Evolutionary conservation across 2,888 invertebrate genomes (phyloP), one percentile per base, ranked within the genome.

Genomic region (Mamestra brassicae): DNA sequence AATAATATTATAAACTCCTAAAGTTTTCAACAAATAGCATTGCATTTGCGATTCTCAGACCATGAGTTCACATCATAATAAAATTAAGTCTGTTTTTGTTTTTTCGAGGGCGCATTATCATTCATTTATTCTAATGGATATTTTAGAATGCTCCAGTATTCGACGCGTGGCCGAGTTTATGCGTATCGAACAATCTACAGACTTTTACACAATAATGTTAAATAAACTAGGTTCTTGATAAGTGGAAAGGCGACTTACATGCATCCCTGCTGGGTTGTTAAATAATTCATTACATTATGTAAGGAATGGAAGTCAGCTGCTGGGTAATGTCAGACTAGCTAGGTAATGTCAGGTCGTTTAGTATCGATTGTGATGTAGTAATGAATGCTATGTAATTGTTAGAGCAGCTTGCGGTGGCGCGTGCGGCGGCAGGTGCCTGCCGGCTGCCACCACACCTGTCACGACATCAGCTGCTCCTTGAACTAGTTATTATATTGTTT

Each of bases 381-480:
- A 90, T 91, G 89, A 90, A 89, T 90, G 89, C 82, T 89, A 88
- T 90, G 88, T 92, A 93, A 92, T 91, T 91, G 91, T 90, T 92
- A 90, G 90, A 93, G 92, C 96, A 95, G 95, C 96, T 96, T 95
- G 95, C 93, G 93, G 92, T 93, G 94, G 93, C 93, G 92, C 95
- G 94, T 94, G 95, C 93, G 91, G 87, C 26, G 90, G 94, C 95
- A 95, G 95, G 95, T 95, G 95, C 87, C 88, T 79, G 94, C 95
- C 96, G 94, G 95, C 94, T 96, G 95, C 93, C 89, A 82, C 92
- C 94, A 92, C 96, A 97, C 97, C 97, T 96, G 97, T 95, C 95
- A 85, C 81, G 85, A 68, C 90, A 93, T 95, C 95, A 95, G 95
- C 96, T 96, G 96, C 95, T 92, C 91, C 93, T 93, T 90, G 78